These are phyloP conservation scores for Archips crataeganus DNA, from an alignment of 2,888 invertebrate species.

Conservation along the genomic window DNA sequence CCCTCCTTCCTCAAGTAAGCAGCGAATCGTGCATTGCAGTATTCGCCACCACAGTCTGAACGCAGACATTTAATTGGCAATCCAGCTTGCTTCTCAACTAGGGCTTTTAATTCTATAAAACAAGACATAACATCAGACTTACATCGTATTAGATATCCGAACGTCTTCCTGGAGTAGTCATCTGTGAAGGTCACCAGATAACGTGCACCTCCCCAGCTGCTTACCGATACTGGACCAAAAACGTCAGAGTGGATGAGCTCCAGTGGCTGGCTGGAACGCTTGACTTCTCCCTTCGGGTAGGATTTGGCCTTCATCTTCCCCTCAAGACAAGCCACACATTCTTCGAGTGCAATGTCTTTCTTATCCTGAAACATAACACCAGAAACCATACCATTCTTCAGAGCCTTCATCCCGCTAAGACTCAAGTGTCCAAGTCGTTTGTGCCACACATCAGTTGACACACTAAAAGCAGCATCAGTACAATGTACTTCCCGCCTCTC, in stretches of 20 bases:
- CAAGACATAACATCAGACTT: constrained; percentile 31
- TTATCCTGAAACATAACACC: not conserved
- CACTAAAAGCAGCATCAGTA: not conserved
- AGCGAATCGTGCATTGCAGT: not conserved
- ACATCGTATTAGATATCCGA: constrained; percentile 18
- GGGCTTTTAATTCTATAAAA: constrained; percentile 26
- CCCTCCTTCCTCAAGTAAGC: constrained; percentile 24
- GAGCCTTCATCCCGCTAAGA: not conserved
- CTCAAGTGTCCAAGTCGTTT: not conserved
- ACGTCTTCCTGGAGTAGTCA: constrained; percentile 28
- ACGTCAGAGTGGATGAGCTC: not conserved
- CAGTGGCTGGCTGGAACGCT: not conserved
- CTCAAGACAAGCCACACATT: not conserved
- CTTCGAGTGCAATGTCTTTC: not conserved
- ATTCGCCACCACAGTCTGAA: constrained; percentile 10
- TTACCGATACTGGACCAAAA: not conserved
- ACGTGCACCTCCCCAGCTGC: constrained; percentile 21
- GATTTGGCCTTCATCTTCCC: not conserved
- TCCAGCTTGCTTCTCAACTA: constrained; percentile 32
- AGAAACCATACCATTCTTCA: not conserved
- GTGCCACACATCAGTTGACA: not conserved
- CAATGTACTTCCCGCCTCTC: too few species aligned
- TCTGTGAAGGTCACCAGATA: constrained; percentile 33
- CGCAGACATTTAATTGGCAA: constrained; percentile 11
- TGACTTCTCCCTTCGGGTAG: not conserved